phyloP scores from a whole-genome alignment of 2,113 vertebrate genomes.

The Scortum barcoo region DNA sequence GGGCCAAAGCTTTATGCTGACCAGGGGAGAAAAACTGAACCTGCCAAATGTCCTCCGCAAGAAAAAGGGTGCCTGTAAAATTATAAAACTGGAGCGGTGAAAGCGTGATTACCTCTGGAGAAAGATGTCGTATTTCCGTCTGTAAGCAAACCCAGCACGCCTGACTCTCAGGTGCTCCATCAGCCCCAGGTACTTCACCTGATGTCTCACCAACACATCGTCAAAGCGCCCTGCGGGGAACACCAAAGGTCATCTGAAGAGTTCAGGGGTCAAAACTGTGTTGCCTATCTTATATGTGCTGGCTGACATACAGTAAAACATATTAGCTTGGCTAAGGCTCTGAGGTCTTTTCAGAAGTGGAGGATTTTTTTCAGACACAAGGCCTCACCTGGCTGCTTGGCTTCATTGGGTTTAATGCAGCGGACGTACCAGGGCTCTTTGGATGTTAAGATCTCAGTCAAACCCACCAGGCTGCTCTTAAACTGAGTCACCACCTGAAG shows the following conservation, averaged over 20 bases:
- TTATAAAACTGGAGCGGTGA: too few relatives aligned
- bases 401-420: conserved; percentile 96
- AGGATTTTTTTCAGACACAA: neutral
- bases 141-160: conserved; percentile 94
- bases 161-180: conserved; percentile 96
- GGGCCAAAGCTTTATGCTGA: neutral
- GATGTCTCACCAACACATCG: conserved; percentile 91
- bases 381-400: conserved; percentile 88
- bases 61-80: too few relatives aligned
- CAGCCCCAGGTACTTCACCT: conserved; percentile 96
- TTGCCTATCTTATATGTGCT: neutral
- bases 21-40: neutral
- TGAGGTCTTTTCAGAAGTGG: neutral
- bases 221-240: conserved; percentile 89
- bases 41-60: neutral
- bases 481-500: conserved; percentile 96
- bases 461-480: conserved; percentile 91
- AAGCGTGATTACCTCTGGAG: conserved; percentile 87
- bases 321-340: neutral
- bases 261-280: conserved; percentile 4
- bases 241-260: neutral
- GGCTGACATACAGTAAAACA: neutral
- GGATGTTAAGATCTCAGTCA: conserved; percentile 93
- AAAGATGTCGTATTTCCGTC: conserved; percentile 93
- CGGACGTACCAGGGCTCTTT: conserved; percentile 96